phyloP scores from a whole-genome alignment of 2,888 invertebrate species.

The Amorpha juglandis region DNA sequence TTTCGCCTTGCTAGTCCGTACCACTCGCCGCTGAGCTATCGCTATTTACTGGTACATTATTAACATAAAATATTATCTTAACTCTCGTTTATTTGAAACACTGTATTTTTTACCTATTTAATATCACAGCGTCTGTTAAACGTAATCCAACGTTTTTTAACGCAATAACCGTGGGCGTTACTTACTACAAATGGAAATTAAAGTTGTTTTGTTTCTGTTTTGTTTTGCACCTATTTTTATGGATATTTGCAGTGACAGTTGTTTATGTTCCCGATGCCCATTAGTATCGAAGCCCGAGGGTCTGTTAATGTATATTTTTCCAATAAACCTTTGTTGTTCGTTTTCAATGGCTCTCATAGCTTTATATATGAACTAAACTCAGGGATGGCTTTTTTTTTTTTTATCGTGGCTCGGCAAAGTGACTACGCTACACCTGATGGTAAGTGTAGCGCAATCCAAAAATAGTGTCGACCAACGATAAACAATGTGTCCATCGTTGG shows the following conservation, averaged over 20 bases:
- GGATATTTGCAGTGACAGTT: constrained; percentile 22
- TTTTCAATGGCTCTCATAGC: neutral
- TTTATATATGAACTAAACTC: neutral
- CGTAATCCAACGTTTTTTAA: constrained; percentile 18
- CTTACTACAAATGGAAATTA: constrained; percentile 20
- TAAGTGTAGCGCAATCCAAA: too few species aligned
- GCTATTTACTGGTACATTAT: neutral
- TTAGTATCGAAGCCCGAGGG: neutral
- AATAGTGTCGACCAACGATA: too few species aligned
- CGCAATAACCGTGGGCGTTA: constrained; percentile 15
- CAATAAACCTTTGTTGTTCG: neutral
- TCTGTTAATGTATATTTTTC: constrained; percentile 9
- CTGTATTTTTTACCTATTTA: constrained; percentile 1
- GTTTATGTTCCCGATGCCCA: constrained; percentile 16
- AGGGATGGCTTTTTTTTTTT: neutral
- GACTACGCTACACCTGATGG: too few species aligned
- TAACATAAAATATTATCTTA: constrained; percentile 19
- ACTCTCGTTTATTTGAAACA: constrained; percentile 1
- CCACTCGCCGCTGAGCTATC: too few species aligned
- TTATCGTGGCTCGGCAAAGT: too few species aligned
- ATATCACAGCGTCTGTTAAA: constrained; percentile 22
- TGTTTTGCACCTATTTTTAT: constrained; percentile 15
- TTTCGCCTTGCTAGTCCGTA: too few species aligned
- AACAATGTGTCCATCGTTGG: too few species aligned
- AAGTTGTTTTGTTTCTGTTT: constrained; percentile 15